Base-by-base conservation (phyloP, 1,140 invertebrate species). In the Dreissena rostriformis region DNA sequence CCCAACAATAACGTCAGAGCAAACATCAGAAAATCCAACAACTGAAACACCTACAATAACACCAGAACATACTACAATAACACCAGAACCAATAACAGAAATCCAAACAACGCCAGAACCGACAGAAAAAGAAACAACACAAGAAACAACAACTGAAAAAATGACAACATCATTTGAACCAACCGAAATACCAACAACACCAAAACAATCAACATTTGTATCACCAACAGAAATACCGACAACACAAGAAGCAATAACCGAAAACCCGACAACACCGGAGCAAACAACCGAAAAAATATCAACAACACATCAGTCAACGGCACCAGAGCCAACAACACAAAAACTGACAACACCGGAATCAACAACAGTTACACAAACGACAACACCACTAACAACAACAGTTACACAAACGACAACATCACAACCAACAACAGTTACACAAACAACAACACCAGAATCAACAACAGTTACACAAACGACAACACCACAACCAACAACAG, bases 201-300 rank as follows among this genome's bases (percentile, higher is more conserved):
- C 1, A 68, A 22, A 28, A 68, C n/a, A n/a, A n/a, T n/a, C n/a
- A n/a, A n/a, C n/a, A n/a, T n/a, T n/a, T n/a, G n/a, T 5, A 5
- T n/a, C n/a, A n/a, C 39, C 61, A n/a, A 63, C 61, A 63, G 19
- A 63, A n/a, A 63, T 63, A 63, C 61, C 61, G 11, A 63, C 61
- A 2, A 68, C 17, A 28, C 24, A n/a, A 68, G 66, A 28, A 68
- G 39, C 66, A 28, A 22, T 12, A 29, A 19, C 17, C 39, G 1
- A 7, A 28, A 24, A 24, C 19, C 6, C 6, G 66, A 68, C 24
- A 68, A 29, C 66, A 26, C 24, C 5, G 1, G 39, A 17, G 17
- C 24, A 29, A 1, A 71, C 68, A 29, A 63, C 19, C 2, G 24
- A n/a, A 63, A 71, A 29, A 15, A 29, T 29, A 71, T 8, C 28